Conservation (phyloP, 2,888 invertebrate species). For the Eilema depressum region DNA sequence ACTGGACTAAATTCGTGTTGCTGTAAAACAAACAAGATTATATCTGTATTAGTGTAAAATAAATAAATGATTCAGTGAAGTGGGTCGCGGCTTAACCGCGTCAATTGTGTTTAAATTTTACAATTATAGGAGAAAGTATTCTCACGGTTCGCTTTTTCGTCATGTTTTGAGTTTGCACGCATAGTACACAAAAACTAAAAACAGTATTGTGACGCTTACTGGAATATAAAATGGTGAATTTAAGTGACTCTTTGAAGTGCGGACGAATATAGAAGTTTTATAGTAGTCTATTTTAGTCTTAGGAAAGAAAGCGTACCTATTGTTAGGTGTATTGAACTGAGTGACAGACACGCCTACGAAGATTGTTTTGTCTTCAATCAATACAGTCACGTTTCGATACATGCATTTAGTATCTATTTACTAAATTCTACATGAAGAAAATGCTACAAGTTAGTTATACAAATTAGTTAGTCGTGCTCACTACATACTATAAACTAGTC, state of each 20-base stretch:
- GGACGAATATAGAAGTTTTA: conserved; percentile 25
- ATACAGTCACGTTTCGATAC: not conserved
- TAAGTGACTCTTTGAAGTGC: not conserved
- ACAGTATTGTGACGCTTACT: conserved; percentile 20
- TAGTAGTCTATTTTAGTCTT: conserved; percentile 5
- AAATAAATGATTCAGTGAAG: conserved; percentile 27
- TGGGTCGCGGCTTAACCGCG: conserved; percentile 29
- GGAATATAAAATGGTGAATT: conserved; percentile 28
- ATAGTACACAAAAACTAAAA: conserved; percentile 34
- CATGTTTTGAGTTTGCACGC: conserved; percentile 28
- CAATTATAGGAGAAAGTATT: conserved; percentile 57
- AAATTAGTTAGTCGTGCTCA: not conserved
- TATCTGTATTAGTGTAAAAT: conserved; percentile 21
- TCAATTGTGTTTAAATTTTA: conserved; percentile 44
- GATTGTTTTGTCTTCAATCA: not conserved
- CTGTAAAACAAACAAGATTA: conserved; percentile 72
- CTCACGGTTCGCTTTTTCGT: conserved; percentile 64
- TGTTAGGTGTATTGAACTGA: not conserved
- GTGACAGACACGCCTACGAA: not conserved
- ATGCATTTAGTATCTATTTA: not conserved
- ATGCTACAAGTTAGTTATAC: not conserved
- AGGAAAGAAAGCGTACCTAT: conserved; percentile 5
- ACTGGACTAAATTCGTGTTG: conserved; percentile 92
- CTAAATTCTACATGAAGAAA: too few species aligned
- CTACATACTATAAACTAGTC: not conserved